Conservation (phyloP, 2,888 invertebrate genomes). For the Dasysyrphus albostriatus region DNA sequence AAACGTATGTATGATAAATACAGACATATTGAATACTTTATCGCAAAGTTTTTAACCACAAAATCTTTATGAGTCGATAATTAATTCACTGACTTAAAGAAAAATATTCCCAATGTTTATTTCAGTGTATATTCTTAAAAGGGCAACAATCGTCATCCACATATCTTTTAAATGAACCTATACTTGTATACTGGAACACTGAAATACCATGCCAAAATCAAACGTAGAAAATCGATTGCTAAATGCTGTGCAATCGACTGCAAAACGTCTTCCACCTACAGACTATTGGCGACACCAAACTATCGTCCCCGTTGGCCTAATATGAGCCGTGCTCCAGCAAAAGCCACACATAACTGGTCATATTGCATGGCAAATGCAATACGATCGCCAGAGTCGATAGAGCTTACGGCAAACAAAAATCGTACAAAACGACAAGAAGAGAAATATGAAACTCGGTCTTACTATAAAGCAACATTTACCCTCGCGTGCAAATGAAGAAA, state of each 20-base stretch:
- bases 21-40: too few species aligned
- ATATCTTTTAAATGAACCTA: conserved; percentile 30
- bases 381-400: conserved; percentile 63
- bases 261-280: conserved; percentile 68
- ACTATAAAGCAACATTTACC: conserved; percentile 12
- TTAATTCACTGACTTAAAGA: background rate
- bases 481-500: conserved; percentile 68
- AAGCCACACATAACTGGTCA: conserved; percentile 69
- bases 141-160: conserved; percentile 37
- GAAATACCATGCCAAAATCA: conserved; percentile 49
- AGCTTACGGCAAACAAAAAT: conserved; percentile 29
- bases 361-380: conserved; percentile 64
- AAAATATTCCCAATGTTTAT: conserved; percentile 1
- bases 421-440: conserved; percentile 37
- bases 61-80: background rate
- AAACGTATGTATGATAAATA: too few species aligned
- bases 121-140: conserved; percentile 49
- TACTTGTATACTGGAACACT: background rate
- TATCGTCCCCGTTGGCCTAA: conserved; percentile 59
- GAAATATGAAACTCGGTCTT: conserved; percentile 72
- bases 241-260: conserved; percentile 62
- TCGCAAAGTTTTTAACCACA: background rate
- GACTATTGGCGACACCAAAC: conserved; percentile 72
- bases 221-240: conserved; percentile 68
- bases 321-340: conserved; percentile 59